phyloP scores from a whole-genome alignment of 1,140 invertebrate genomes.

The Microplitis demolitor region DNA sequence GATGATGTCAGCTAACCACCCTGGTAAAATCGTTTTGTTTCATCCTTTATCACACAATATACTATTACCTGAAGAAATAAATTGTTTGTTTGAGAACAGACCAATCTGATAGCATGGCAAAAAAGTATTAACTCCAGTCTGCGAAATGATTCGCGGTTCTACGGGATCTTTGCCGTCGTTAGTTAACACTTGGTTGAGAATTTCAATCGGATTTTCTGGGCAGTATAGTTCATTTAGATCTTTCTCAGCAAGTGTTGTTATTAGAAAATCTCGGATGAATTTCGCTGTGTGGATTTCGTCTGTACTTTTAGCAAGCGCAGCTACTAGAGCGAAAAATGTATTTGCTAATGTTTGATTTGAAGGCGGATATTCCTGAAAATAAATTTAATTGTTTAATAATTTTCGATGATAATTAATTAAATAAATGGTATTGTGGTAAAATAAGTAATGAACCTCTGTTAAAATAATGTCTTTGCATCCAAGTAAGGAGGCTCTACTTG shows the following conservation, averaged over 20 bases:
- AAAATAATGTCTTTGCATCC: conserved; percentile 84
- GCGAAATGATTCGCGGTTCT: conserved; percentile 81
- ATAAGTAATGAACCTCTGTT: conserved; percentile 66
- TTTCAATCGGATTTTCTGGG: conserved; percentile 74
- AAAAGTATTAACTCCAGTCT: conserved; percentile 79
- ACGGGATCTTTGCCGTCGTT: conserved; percentile 61
- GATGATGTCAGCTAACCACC: too few relatives aligned
- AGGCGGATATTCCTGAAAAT: conserved; percentile 78
- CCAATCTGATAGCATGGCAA: conserved; percentile 83
- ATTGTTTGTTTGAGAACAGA: conserved; percentile 80
- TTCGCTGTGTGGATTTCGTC: conserved; percentile 61
- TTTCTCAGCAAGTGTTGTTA: conserved; percentile 78
- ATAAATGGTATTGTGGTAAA: conserved; percentile 2
- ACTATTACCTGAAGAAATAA: conserved; percentile 78
- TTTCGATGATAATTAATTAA: background rate
- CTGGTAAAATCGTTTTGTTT: too few relatives aligned
- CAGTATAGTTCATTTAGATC: conserved; percentile 85
- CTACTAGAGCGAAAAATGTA: conserved; percentile 82
- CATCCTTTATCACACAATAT: too few relatives aligned
- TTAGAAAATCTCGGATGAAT: conserved; percentile 88
- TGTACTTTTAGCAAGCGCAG: conserved; percentile 67
- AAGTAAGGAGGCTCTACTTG: conserved; percentile 73
- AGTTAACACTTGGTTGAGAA: conserved; percentile 68
- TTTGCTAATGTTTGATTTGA: conserved; percentile 69
- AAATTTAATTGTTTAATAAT: conserved; percentile 21